Base-by-base conservation (phyloP, 2,797 vertebrate species). In the Phrynocephalus forsythii region DNA sequence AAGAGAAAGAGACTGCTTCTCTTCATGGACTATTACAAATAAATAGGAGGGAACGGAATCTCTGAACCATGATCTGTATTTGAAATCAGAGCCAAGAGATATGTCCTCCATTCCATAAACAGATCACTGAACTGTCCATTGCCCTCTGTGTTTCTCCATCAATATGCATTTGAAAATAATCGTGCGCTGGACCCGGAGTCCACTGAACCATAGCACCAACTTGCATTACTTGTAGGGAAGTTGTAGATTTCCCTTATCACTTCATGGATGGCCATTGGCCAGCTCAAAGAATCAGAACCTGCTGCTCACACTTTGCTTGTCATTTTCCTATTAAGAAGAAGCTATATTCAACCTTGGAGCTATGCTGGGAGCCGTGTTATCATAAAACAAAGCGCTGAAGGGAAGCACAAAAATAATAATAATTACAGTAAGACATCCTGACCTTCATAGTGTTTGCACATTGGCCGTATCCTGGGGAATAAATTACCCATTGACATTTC, bases 231-330 rank as follows among this genome's bases (percentile, higher is more conserved):
- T 91, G 90, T 48, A 72, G 15, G 3, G 24, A 33, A 30, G 73
- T 56, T 67, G 80, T 63, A 86, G 18, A 20, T 93, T 91, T 89
- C 81, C 78, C 67, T 91, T 88, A 38, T 30, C 83, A 1, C 83
- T 87, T 78, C 88, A 86, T 38, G 86, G 82, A 79, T 88, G 79
- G 81, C 69, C 79, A 28, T 75, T 88, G 79, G 81, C 69, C 79
- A 28, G 9, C 67, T 92, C 79, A 92, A 80, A 83, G 82, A 94
- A 89, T 83, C 82, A 80, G 80, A 92, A 91, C 87, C 88, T 71
- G 82, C 89, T 87, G 85, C 80, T 86, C 82, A 84, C 15, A 16
- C 76, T 90, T 91, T 82, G 38, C 76, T n/a, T 67, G 60, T 89
- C 84, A 1, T 20, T 90, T 73, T 87, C 48, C 68, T 87, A 75